Evolutionary conservation across 2,888 invertebrate genomes (phyloP).

Genomic region (Euproctis similis): DNA sequence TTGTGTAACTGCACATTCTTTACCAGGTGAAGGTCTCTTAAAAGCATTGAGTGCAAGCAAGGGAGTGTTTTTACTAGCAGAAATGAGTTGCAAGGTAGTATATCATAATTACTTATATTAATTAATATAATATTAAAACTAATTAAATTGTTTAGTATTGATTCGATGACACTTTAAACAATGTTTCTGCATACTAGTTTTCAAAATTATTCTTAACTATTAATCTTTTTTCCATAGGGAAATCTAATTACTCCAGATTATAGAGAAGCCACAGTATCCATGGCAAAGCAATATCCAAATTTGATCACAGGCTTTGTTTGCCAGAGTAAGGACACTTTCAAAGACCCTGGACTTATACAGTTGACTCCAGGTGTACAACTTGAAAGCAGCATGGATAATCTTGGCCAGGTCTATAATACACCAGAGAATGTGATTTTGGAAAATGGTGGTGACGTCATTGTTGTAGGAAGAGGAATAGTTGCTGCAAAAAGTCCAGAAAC

Average conservation of each 20-base stretch:
- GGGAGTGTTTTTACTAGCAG: constrained; percentile 87
- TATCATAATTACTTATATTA: too few relatives aligned
- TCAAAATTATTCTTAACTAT: too few relatives aligned
- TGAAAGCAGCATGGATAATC: constrained; percentile 79
- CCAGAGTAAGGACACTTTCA: constrained; percentile 82
- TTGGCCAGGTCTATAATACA: constrained; percentile 91
- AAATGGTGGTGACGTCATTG: constrained; percentile 92
- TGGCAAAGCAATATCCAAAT: constrained; percentile 82
- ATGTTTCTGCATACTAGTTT: too few relatives aligned
- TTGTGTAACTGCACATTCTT: constrained; percentile 91
- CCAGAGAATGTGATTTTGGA: constrained; percentile 87
- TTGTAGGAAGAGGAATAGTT: constrained; percentile 95
- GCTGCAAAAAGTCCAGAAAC: constrained; percentile 78
- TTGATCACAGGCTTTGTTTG: constrained; percentile 93
- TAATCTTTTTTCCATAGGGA: constrained; percentile 39
- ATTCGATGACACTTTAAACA: too few relatives aligned
- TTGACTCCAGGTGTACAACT: constrained; percentile 95
- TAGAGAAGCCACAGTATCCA: constrained; percentile 79
- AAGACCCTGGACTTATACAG: constrained; percentile 86
- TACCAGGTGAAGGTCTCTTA: constrained; percentile 86
- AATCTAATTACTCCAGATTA: constrained; percentile 78
- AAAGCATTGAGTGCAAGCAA: constrained; percentile 73
- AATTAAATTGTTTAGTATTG: too few relatives aligned
- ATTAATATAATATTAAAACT: too few relatives aligned
- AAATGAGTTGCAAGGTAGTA: constrained; percentile 88